These are phyloP conservation scores for Heterotis niloticus DNA, from an alignment of 2,113 vertebrate genomes.

Conservation along the genomic window DNA sequence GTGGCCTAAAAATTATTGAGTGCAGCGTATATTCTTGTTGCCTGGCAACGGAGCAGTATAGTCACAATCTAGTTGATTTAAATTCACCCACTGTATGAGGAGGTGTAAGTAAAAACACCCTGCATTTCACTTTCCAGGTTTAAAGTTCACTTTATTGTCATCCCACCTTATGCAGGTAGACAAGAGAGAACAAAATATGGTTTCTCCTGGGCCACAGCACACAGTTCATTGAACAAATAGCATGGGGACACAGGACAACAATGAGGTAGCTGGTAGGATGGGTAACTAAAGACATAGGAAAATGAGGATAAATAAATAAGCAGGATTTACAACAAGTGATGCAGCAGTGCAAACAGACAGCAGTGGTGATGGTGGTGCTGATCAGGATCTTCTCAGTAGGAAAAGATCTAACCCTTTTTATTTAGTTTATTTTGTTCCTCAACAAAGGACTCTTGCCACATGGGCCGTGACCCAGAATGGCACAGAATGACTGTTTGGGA, in stretches of 20 bases:
- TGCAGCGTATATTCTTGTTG: conserved; percentile 9
- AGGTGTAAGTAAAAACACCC: neutral
- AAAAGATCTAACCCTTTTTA: neutral
- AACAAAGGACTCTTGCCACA: neutral
- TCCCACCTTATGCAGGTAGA: no score
- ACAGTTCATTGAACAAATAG: no score
- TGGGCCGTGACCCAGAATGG: neutral
- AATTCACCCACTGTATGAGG: neutral
- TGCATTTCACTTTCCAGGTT: neutral
- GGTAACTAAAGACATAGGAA: no score
- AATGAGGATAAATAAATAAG: no score
- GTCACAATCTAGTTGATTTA: neutral
- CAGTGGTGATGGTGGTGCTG: no score
- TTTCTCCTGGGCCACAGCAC: no score
- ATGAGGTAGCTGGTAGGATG: no score
- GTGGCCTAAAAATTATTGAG: neutral
- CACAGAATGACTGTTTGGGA: neutral
- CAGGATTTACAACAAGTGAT: no score
- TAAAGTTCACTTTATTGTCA: neutral
- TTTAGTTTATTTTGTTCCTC: neutral
- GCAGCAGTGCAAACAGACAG: no score
- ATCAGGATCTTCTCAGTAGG: neutral
- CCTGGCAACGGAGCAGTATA: conserved; percentile 10
- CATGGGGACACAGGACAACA: no score
- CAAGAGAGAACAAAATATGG: no score